Evolutionary conservation across 2,888 invertebrate genomes (phyloP).

Genomic region (Chymomyza procnemis): DNA sequence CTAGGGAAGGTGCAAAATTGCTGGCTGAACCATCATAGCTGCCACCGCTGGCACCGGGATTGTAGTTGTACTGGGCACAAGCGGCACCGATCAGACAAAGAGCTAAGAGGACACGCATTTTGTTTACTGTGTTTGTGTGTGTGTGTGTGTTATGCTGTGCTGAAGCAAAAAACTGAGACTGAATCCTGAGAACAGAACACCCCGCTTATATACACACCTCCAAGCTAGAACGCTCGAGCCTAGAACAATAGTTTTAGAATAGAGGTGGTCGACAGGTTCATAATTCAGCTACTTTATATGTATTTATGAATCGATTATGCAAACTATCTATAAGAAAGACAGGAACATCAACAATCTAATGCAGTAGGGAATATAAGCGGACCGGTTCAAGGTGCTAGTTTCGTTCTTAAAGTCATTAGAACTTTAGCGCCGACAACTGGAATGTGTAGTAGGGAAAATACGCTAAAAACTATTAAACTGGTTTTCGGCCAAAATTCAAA

Average conservation of each 20-base stretch:
- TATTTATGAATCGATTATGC: slow-evolving; percentile 70
- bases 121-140: slow-evolving; percentile 1
- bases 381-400: slow-evolving; percentile 56
- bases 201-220: slow-evolving; percentile 56
- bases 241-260: slow-evolving; percentile 50
- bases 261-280: slow-evolving; percentile 49
- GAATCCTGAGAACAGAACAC: slow-evolving; percentile 54
- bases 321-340: slow-evolving; percentile 54
- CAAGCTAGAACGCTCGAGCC: slow-evolving; percentile 26
- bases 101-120: slow-evolving; percentile 59
- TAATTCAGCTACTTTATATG: slow-evolving; percentile 62
- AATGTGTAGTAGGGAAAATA: slow-evolving; percentile 21
- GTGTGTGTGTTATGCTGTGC: slow-evolving; percentile 18
- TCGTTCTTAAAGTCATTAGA: slow-evolving; percentile 11
- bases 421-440: slow-evolving; percentile 11
- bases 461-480: slow-evolving; percentile 57
- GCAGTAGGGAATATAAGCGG: slow-evolving; percentile 42
- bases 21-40: slow-evolving; percentile 38
- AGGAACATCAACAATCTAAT: slow-evolving; percentile 47
- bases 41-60: slow-evolving; percentile 36
- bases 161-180: slow-evolving; percentile 52
- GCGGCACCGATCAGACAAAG: slow-evolving; percentile 65
- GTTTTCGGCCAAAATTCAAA: slow-evolving; percentile 35
- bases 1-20: slow-evolving; percentile 18
- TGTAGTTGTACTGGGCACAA: slow-evolving; percentile 70